Evolutionary conservation across 1,140 invertebrate genomes (phyloP), one percentile per base, ranked within the genome.

Genomic region (Dendroctonus ponderosae): DNA sequence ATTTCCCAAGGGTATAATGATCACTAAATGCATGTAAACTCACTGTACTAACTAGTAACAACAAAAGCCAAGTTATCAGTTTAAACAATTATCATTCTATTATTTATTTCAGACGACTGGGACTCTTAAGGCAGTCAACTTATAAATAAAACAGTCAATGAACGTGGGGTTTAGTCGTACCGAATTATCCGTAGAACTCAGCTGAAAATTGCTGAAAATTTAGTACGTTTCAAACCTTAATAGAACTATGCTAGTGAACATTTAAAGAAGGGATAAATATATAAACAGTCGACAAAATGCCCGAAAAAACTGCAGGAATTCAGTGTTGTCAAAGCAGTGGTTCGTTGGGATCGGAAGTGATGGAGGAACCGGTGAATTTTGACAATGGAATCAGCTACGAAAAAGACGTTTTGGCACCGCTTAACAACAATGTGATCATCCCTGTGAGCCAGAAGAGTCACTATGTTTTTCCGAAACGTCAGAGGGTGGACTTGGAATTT

Each of bases 291-390:
- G 11, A 7, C 7, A 62, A 51, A 52, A 63, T 54, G 62, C 41
- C 62, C 6, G 63, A 66, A 50, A 64, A 64, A 64, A 14, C 43
- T 6, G n/a, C 9, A 7, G 54, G 67, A 14, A 53, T 74, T 42
- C 70, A 67, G 42, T 74, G 72, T 59, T 74, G 72, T 44, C 71
- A 74, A 53, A 71, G 71, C 56, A 72, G 67, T 49, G 70, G 70
- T n/a, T 73, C 72, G 7, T 48, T 69, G n/a, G 58, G 62, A 9
- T 73, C 72, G 8, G 15, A 54, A 40, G 48, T 62, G 39, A 52
- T 48, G 5, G 60, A 64, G 6, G 60, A 64, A 5, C 26, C 26
- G 26, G 26, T 26, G 26, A 26, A 26, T 26, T 26, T 26, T 26
- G 44, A 53, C 9, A 65, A 53, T 39, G 57, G 57, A 8, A 64